Percentiles rank a stretch among this genome's conserved stretches.
These are phyloP conservation scores for Megalopta genalis DNA, from an alignment of 1,140 invertebrate genomes.

Conservation along the genomic window DNA sequence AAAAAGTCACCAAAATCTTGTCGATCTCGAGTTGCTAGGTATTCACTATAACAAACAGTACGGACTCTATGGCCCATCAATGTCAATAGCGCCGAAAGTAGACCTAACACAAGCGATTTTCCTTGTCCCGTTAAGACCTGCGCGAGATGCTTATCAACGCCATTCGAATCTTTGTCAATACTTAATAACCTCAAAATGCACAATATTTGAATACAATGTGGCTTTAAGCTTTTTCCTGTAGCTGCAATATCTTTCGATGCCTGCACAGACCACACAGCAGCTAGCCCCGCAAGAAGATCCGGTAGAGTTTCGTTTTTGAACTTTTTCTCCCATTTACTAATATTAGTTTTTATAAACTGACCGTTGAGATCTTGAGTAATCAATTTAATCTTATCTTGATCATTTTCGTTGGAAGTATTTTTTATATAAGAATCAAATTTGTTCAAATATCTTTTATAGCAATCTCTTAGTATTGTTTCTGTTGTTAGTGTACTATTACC, in stretches of 20 bases:
- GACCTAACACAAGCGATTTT: slow-evolving; percentile 16
- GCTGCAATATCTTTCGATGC: slow-evolving; percentile 13
- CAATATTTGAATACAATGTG: slow-evolving; percentile 25
- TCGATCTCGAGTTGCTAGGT: slow-evolving; percentile 9
- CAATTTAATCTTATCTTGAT: slow-evolving; percentile 7
- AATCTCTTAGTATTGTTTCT: neutral
- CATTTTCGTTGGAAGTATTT: neutral
- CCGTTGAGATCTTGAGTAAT: slow-evolving; percentile 8
- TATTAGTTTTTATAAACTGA: neutral
- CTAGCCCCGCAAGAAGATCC: slow-evolving; percentile 17
- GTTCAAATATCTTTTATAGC: neutral
- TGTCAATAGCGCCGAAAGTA: neutral
- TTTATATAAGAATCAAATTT: slow-evolving; percentile 10
- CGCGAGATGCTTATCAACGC: slow-evolving; percentile 14
- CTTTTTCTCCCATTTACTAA: neutral
- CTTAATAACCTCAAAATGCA: slow-evolving; percentile 9
- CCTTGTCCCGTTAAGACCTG: slow-evolving; percentile 23
- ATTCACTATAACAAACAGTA: slow-evolving; percentile 10
- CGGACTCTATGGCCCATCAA: slow-evolving; percentile 1
- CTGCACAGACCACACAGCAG: slow-evolving; percentile 18
- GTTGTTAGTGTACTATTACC: neutral
- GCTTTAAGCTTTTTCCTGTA: slow-evolving; percentile 13
- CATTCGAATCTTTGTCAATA: neutral
- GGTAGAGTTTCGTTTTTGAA: slow-evolving; percentile 7
- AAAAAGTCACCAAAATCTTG: slow-evolving; percentile 9